phyloP scores from a whole-genome alignment of 2,888 invertebrate genomes.

The Apodemia mormo region DNA sequence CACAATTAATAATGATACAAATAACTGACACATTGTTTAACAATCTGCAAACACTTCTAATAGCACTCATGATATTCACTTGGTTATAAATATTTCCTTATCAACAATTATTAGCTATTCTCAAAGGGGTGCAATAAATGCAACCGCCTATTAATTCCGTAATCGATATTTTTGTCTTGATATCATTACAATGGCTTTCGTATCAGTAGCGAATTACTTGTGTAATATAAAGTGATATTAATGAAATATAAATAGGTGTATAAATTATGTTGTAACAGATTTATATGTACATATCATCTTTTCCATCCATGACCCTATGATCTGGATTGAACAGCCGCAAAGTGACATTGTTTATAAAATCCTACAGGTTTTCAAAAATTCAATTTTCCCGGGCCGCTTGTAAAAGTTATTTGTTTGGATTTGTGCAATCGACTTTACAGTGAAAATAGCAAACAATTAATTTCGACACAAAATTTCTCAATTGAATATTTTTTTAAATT shows the following conservation, averaged over 20 bases:
- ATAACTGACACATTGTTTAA: constrained; percentile 5
- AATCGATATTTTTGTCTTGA: neutral
- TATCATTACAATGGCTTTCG: neutral
- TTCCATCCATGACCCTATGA: too few relatives aligned
- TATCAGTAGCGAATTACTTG: too few relatives aligned
- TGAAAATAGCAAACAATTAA: neutral
- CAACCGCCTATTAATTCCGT: neutral
- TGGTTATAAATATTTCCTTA: constrained; percentile 9
- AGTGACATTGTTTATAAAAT: too few relatives aligned
- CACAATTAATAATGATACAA: neutral
- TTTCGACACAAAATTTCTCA: constrained; percentile 12
- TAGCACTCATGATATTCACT: neutral
- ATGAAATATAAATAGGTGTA: too few relatives aligned
- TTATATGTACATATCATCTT: too few relatives aligned
- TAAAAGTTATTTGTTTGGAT: constrained; percentile 35
- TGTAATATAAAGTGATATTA: too few relatives aligned
- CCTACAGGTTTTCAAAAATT: constrained; percentile 41
- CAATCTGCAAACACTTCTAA: neutral
- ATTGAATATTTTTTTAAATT: neutral
- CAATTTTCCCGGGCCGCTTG: constrained; percentile 42
- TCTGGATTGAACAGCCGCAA: too few relatives aligned
- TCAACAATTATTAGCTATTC: neutral
- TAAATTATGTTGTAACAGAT: too few relatives aligned
- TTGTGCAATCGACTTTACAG: constrained; percentile 35
- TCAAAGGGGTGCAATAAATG: constrained; percentile 12